Conservation (phyloP, 1,140 invertebrate species). For the Heliconius eleuchia region DNA sequence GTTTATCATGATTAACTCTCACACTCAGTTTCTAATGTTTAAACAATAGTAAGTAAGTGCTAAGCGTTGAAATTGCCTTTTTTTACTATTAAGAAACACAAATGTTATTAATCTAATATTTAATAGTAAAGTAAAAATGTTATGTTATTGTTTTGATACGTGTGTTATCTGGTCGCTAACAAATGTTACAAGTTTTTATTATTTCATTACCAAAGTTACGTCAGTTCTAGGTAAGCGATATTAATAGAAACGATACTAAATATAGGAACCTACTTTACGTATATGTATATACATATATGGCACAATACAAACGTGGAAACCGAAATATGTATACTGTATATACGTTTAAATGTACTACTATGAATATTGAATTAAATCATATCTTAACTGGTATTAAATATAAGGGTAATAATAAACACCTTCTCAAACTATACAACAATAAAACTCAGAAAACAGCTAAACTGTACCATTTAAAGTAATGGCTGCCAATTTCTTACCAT, state of each 20-base stretch:
- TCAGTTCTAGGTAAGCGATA: constrained; percentile 6
- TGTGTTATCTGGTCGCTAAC: neutral
- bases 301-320: too few species aligned
- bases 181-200: neutral
- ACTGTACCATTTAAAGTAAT: constrained; percentile 2
- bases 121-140: neutral
- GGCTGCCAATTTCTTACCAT: neutral
- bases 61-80: too few species aligned
- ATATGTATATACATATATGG: too few species aligned
- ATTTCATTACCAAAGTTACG: neutral
- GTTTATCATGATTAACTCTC: too few species aligned
- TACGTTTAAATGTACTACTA: too few species aligned
- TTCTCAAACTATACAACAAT: neutral
- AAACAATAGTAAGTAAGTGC: neutral
- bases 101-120: neutral
- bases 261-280: neutral
- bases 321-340: too few species aligned
- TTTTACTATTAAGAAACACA: neutral
- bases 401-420: neutral
- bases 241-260: constrained; percentile 3
- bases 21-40: neutral
- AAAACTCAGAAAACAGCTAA: neutral
- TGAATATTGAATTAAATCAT: too few species aligned
- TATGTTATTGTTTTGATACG: neutral
- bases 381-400: neutral